Evolutionary conservation across 2,888 invertebrate species (phyloP).

Genomic region (Gortyna flavago): DNA sequence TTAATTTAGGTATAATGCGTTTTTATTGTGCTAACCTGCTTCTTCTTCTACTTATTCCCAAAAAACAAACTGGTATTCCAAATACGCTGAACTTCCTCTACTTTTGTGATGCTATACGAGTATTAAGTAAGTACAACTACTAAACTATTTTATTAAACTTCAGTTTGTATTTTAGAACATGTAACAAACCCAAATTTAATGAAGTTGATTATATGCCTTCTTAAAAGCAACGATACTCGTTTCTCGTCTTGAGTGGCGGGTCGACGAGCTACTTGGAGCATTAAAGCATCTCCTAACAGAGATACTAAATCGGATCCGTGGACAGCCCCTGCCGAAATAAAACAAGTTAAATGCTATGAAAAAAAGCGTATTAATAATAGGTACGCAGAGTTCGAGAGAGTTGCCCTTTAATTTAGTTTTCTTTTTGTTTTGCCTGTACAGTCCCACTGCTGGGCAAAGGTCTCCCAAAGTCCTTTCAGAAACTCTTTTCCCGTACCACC

Average conservation of each 20-base stretch:
- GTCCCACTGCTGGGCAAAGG: not conserved
- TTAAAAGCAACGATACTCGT: slow-evolving; percentile 81
- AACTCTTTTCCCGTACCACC: not conserved
- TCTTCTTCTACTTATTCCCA: not conserved
- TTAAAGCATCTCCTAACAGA: slow-evolving; percentile 91
- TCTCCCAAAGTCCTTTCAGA: not conserved
- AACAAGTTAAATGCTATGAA: slow-evolving; percentile 1
- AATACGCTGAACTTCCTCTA: not conserved
- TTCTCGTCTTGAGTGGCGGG: slow-evolving; percentile 91
- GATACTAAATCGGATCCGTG: slow-evolving; percentile 92
- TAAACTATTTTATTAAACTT: not conserved
- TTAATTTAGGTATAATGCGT: too few relatives aligned
- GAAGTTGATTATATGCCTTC: slow-evolving; percentile 82
- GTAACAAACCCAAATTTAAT: slow-evolving; percentile 86
- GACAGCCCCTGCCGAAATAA: slow-evolving; percentile 87
- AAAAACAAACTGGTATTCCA: not conserved
- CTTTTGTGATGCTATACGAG: not conserved
- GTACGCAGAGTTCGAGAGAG: not conserved
- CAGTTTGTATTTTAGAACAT: not conserved
- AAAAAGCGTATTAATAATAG: not conserved
- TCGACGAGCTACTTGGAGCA: slow-evolving; percentile 92
- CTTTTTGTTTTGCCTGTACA: not conserved
- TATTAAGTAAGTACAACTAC: not conserved
- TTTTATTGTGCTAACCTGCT: not conserved
- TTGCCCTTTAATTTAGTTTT: not conserved